Percentiles rank a stretch among this genome's conserved stretches.
phyloP scores from a whole-genome alignment of 2,888 invertebrate genomes.

The Scaptomyza reducta region DNA sequence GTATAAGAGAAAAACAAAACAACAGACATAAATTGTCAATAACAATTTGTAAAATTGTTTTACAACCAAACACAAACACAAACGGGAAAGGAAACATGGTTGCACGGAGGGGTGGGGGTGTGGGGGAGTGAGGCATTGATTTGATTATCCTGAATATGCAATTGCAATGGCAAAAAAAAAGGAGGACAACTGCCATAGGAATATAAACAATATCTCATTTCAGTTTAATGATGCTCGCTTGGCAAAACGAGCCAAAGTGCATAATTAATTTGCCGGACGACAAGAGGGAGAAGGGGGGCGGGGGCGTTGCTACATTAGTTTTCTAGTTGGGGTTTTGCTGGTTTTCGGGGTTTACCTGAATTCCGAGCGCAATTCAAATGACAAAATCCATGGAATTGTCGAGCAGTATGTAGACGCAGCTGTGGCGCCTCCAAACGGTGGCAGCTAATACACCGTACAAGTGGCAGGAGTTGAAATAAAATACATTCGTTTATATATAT shows the following conservation, averaged over 20 bases:
- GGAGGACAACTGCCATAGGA: constrained; percentile 1
- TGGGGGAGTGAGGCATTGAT: constrained; percentile 38
- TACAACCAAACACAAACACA: constrained; percentile 49
- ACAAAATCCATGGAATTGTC: constrained; percentile 80
- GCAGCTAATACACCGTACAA: constrained; percentile 35
- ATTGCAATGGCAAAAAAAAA: constrained; percentile 57
- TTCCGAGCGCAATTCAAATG: constrained; percentile 46
- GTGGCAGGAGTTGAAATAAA: constrained; percentile 37
- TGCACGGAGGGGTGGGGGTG: not conserved
- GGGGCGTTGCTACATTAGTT: constrained; percentile 1
- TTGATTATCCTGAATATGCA: constrained; percentile 60
- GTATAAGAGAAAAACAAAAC: constrained; percentile 22
- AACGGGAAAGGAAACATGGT: not conserved
- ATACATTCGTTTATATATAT: not conserved
- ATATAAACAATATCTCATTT: constrained; percentile 65
- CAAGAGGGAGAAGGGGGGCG: not conserved
- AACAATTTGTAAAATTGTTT: constrained; percentile 76
- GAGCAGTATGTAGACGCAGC: constrained; percentile 77
- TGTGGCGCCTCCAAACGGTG: constrained; percentile 79
- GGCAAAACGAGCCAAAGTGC: constrained; percentile 53
- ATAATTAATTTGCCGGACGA: constrained; percentile 70
- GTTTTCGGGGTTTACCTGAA: constrained; percentile 58
- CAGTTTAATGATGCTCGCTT: constrained; percentile 71
- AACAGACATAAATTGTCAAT: constrained; percentile 74
- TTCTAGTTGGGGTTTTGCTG: constrained; percentile 22